Base-by-base conservation (phyloP, 2,113 vertebrate genomes). In the Entosphenus tridentatus region DNA sequence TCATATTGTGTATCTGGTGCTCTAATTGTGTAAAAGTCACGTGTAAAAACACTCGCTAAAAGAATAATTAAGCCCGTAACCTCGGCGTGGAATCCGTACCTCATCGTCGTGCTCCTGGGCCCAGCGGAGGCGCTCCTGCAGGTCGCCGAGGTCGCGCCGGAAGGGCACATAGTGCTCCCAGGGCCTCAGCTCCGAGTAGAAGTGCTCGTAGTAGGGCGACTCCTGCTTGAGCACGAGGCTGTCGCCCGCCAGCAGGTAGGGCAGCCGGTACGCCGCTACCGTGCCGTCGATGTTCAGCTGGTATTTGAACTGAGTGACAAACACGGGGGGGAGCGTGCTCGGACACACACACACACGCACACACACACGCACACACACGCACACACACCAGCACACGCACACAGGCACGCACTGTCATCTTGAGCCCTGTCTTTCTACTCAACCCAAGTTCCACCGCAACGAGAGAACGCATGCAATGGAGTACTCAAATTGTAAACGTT, bases 271-370 rank as follows among this genome's bases (percentile, higher is more conserved):
- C 0, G 93, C 92, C 9, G 93, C 93, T 57, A 98, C 93, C 0
- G 93, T 98, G 73, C 93, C 93, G 8, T 98, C 93, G 1, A 98
- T 74, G 74, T 95, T 96, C 76, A 98, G 88, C 74, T 96, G 93
- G 58, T 96, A 96, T 73, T 98, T 98, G 74, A 89, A 88, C 93
- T 98, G 81, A 67, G 78, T 77, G 71, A 76, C 16, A 14, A 68
- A 69, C 39, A 39, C 39, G 6, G 39, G 39, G 39, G 39, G 39
- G 39, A 39, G 39, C 5, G 39, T 39, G 39, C 39, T 39, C 39
- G 39, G 1, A 39, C 21, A 39, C 39, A 7, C 39, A 7, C 39
- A 39, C 39, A 7, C 11, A 17, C 72, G 1, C 56, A 2, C 5
- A 67, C 55, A 69, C 71, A 5, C 39, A 39, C 5, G 13, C 56